Evolutionary conservation across 2,113 vertebrate genomes (phyloP), one percentile per base, ranked within the genome.

Genomic region (Mastomys coucha): DNA sequence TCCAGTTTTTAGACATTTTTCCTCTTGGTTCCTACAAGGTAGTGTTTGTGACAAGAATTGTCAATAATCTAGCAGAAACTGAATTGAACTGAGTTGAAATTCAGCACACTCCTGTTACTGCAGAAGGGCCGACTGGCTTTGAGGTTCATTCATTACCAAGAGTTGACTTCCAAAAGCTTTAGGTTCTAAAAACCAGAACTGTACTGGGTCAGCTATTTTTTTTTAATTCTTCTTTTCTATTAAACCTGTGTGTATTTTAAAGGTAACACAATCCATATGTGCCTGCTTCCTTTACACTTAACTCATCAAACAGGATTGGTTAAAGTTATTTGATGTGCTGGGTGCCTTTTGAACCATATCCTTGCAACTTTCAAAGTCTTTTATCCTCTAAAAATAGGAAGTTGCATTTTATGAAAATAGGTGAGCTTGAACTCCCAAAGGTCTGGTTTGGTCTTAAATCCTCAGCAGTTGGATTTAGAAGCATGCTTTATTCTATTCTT

Each of bases 361-460:
- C 88, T 82, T 81, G 72, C 76, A 86, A 95, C 88, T 97, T 94
- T 84, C 69, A 97, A 89, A 97, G 89, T 8, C 75, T 91, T 96
- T 97, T 86, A 92, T 97, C 89, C 63, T 92, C 77, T 96, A 92
- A 96, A 97, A 97, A 87, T 94, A 95, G 85, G 88, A 97, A 96
- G 96, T 95, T 89, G 56, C 67, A 31, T 96, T 97, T 97, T 96
- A 95, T 97, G 88, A 96, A 97, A 95, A 63, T 80, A 96, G 94
- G 97, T 97, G 93, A 96, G 67, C 12, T 92, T 86, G 69, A 96
- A 75, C 22, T 82, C 67, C 51, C 75, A 87, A 93, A 96, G 93
- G 72, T 97, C 94, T 91, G 91, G 90, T 93, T 67, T 93, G 91
- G 96, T 70, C 95, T 89, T 95, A 60, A 96, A 97, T 96, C 93